Conservation (phyloP, 2,797 vertebrate genomes). For the Coregonus suidteri region DNA sequence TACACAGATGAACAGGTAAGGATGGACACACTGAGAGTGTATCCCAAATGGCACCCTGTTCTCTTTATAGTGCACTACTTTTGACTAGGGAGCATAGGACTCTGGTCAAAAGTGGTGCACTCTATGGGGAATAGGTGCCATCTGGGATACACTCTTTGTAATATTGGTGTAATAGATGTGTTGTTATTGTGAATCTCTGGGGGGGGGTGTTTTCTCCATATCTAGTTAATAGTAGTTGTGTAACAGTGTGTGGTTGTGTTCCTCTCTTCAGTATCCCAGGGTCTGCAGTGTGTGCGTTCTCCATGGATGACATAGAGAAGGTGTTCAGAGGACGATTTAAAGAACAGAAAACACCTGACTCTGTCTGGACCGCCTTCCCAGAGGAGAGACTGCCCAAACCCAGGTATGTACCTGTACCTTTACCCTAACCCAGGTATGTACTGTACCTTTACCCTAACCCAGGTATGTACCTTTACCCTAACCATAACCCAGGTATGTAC, state of each 20-base stretch:
- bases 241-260: not conserved
- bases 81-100: not conserved
- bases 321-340: constrained; percentile 96
- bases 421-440: not conserved
- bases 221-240: not conserved
- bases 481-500: not conserved
- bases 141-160: not conserved
- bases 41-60: not conserved
- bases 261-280: constrained; percentile 87
- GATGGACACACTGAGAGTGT: no score
- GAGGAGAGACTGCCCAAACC: constrained; percentile 92
- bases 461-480: not conserved
- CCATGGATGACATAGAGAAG: constrained; percentile 96
- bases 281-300: constrained; percentile 97
- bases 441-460: not conserved
- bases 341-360: constrained; percentile 96
- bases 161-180: not conserved
- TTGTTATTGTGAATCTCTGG: not conserved
- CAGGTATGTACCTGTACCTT: not conserved
- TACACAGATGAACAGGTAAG: constrained; percentile 97
- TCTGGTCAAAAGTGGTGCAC: not conserved
- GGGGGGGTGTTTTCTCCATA: not conserved
- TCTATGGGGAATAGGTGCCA: not conserved
- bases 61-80: not conserved
- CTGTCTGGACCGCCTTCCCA: constrained; percentile 96